A percentile compares a stretch with the other conserved stretches of the same genome.
Evolutionary conservation across 2,888 invertebrate species (phyloP).

Genomic region (Orgyia antiqua): DNA sequence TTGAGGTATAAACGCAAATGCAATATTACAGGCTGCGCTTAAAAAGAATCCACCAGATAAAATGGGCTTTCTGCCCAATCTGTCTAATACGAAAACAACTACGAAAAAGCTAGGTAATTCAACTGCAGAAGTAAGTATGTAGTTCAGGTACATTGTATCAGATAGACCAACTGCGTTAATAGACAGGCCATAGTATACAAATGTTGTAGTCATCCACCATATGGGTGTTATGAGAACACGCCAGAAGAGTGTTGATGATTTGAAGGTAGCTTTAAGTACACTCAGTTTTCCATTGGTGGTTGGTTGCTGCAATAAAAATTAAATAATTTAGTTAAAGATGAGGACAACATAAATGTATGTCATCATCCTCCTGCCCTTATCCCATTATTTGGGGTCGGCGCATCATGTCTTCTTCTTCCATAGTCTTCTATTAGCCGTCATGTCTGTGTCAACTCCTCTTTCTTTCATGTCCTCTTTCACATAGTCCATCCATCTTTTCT

Average conservation of each 20-base stretch:
- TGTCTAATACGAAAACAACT: conserved; percentile 80
- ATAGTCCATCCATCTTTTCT: too few species aligned
- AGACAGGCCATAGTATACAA: conserved; percentile 88
- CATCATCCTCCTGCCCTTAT: too few species aligned
- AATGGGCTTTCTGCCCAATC: conserved; percentile 79
- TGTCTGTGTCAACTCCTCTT: too few species aligned
- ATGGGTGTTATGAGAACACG: conserved; percentile 82
- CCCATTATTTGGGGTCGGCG: too few species aligned
- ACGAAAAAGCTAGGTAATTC: conserved; percentile 85
- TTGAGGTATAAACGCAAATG: conserved; percentile 66
- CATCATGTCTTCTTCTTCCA: too few species aligned
- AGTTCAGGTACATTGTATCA: conserved; percentile 86
- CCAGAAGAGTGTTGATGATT: conserved; percentile 69
- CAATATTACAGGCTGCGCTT: conserved; percentile 70
- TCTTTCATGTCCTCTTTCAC: too few species aligned
- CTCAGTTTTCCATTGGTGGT: conserved; percentile 23
- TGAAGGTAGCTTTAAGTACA: conserved; percentile 53
- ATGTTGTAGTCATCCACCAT: conserved; percentile 87
- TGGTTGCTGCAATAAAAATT: too few species aligned
- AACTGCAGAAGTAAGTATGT: conserved; percentile 78
- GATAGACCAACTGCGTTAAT: conserved; percentile 85
- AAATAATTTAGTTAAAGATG: too few species aligned
- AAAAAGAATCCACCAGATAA: conserved; percentile 78
- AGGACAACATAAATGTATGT: too few species aligned
- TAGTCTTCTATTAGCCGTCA: too few species aligned